phyloP scores from a whole-genome alignment of 2,888 invertebrate genomes.

The Disparrhopalites patrizii region DNA sequence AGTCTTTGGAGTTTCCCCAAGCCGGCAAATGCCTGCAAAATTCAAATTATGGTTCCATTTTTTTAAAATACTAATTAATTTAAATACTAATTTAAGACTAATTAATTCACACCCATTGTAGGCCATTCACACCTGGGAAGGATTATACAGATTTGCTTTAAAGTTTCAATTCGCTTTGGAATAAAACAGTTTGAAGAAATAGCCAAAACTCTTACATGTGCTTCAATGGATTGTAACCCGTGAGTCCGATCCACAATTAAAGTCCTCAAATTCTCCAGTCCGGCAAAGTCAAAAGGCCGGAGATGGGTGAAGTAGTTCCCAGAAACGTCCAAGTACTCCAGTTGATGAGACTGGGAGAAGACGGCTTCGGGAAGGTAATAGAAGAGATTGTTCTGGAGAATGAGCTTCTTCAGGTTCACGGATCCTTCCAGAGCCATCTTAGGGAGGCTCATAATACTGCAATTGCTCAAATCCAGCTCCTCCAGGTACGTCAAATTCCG shows the following conservation, averaged over 20 bases:
- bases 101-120: no score
- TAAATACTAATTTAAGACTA: not conserved
- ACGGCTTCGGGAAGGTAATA: slow-evolving; percentile 27
- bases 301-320: slow-evolving; percentile 39
- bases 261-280: slow-evolving; percentile 26
- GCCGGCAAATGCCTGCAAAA: slow-evolving; percentile 43
- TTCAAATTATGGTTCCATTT: not conserved
- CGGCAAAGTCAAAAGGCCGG: slow-evolving; percentile 31
- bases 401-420: slow-evolving; percentile 34
- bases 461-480: slow-evolving; percentile 41
- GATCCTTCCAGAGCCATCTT: slow-evolving; percentile 34
- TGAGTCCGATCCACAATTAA: slow-evolving; percentile 32
- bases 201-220: slow-evolving; percentile 33
- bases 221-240: slow-evolving; percentile 30
- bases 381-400: slow-evolving; percentile 38
- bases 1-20: slow-evolving; percentile 32
- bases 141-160: no score
- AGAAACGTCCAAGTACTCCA: slow-evolving; percentile 39
- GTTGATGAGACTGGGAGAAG: slow-evolving; percentile 25
- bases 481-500: slow-evolving; percentile 34
- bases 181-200: no score
- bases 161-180: no score
- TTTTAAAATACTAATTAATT: not conserved
- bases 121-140: no score
- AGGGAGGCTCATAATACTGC: slow-evolving; percentile 39